Conservation (phyloP, 2,797 vertebrate genomes). For the Micrastur ruficollis region DNA sequence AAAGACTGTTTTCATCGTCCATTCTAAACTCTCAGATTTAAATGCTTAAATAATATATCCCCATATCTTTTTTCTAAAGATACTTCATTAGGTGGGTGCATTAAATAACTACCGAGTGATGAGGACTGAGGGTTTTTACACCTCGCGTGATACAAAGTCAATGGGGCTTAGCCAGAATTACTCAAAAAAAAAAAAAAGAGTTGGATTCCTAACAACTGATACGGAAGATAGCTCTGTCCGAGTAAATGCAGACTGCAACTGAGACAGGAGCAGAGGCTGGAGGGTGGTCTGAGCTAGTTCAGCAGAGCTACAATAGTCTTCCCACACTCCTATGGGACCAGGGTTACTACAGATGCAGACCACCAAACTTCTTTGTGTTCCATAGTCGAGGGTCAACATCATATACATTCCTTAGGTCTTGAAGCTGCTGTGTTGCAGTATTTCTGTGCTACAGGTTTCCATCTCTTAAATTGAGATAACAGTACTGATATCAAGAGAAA, state of each 20-base stretch:
- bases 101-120: not conserved
- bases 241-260: not conserved
- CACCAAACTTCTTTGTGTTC: not conserved
- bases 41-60: not conserved
- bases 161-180: not conserved
- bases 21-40: not conserved
- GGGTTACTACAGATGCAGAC: not conserved
- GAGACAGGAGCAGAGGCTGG: not conserved
- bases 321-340: not conserved
- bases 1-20: not conserved
- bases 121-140: not conserved
- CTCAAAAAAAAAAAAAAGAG: not conserved
- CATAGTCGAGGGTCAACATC: fast-evolving
- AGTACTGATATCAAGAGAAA: not conserved
- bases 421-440: not conserved
- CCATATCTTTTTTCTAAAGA: not conserved
- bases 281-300: not conserved
- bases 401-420: not conserved
- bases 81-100: not conserved
- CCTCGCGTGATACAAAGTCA: not conserved
- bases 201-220: not conserved
- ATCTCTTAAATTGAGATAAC: not conserved
- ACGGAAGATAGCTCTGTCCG: not conserved
- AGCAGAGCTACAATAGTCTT: not conserved
- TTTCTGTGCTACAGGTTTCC: not conserved